A percentile compares a stretch with the other conserved stretches of the same genome.
phyloP scores from a whole-genome alignment of 2,113 vertebrate genomes.

The Pampusana beccarii region DNA sequence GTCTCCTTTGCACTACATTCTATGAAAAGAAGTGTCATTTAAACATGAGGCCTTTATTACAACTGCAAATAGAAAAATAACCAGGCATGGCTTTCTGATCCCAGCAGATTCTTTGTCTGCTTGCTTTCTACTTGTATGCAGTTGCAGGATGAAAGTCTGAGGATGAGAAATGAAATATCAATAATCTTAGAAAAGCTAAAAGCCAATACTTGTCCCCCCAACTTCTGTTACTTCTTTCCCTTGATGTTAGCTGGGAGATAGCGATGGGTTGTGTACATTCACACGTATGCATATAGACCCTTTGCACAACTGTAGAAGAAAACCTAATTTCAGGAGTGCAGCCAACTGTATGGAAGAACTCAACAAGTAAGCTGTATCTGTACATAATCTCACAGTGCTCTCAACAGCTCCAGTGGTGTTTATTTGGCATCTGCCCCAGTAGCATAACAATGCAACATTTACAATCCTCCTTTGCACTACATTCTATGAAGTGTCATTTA shows the following conservation, averaged over 20 bases:
- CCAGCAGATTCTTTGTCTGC: neutral
- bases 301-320: neutral
- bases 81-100: neutral
- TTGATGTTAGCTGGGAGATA: neutral
- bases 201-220: neutral
- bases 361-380: neutral
- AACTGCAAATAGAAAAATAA: slow-evolving; percentile 5
- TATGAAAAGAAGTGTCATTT: slow-evolving; percentile 37
- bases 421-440: neutral
- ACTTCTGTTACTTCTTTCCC: neutral
- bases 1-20: neutral
- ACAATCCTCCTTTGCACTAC: neutral
- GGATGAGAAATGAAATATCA: neutral
- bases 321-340: neutral
- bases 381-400: neutral
- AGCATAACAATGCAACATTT: neutral
- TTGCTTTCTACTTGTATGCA: neutral
- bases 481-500: slow-evolving; percentile 5
- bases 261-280: neutral
- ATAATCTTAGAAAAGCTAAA: neutral
- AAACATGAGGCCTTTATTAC: slow-evolving; percentile 11
- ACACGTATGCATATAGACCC: neutral
- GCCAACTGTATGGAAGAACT: neutral
- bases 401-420: neutral
- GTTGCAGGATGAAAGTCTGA: neutral